Base-by-base conservation (phyloP, 1,140 invertebrate species). In the Cydia fagiglandana region DNA sequence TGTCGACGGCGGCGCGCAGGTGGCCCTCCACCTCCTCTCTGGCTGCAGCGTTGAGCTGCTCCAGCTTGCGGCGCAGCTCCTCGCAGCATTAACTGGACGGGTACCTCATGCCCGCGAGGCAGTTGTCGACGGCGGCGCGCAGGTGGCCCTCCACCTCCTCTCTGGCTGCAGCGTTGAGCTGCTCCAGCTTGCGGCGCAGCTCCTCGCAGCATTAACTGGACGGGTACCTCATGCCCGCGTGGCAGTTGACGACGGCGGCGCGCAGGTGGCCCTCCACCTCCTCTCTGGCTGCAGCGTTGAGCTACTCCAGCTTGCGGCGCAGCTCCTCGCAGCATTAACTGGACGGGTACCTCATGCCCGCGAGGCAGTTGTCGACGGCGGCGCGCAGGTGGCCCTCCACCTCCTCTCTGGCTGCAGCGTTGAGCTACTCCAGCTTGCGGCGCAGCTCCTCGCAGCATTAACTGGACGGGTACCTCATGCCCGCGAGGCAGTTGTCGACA, bases 201-300 rank as follows among this genome's bases (percentile, higher is more conserved):
- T 24, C 24, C 24, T 24, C 24, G 24, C 24, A 24, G 24, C 24
- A 24, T 24, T 24, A 24, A 38, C 38, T 9, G 68, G n/a, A n/a
- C n/a, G n/a, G 84, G 87, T 97, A 99, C 78, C 96, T 93, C 75
- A 97, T 96, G 73, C 96, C 97, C 13, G 97, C 96, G 73, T 99
- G 93, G 78, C 95, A 95, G 93, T 99, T 99, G 75, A 98, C 96
- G 9, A 99, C 93, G 13, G 97, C 98, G 79, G 95, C 94, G 81
- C 94, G 94, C 2, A 30, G 30, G 4, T 30, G 30, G 0, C 30
- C 30, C 2, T 30, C 30, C 4, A 30, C 30, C 4, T 30, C 30
- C 30, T 30, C 30, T 3, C 30, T 30, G 30, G 30, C 30, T 3
- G 30, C 2, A 4, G 30, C 2, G 30, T 30, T 30, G 30, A 4